Conservation (phyloP, 35 echinoderm and acorn worm genomes). For the Holothuria glaberrima region DNA sequence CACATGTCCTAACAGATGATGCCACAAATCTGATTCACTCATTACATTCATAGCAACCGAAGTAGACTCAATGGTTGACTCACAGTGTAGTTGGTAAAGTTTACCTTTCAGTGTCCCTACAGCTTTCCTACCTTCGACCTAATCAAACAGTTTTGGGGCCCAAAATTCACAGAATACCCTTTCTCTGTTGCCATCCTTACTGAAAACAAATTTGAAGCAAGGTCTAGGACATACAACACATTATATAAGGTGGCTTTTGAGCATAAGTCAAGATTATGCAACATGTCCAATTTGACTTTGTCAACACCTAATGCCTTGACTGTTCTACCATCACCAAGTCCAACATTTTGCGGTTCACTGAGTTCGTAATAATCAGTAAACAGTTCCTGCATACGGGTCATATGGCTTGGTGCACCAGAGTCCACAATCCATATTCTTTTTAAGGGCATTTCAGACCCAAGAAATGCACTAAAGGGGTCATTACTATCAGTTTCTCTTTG, state of each 20-base stretch:
- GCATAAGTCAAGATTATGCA: neutral
- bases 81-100: neutral
- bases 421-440: neutral
- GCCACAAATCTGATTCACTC: neutral
- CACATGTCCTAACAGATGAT: neutral
- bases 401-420: conserved; percentile 14
- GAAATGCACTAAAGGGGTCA: neutral
- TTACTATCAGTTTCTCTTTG: neutral
- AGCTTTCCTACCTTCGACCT: neutral
- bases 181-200: neutral
- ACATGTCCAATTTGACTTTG: no score
- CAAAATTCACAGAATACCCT: neutral
- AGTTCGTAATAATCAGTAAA: neutral
- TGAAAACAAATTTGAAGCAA: no score
- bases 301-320: no score
- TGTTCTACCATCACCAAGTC: no score
- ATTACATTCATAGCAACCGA: neutral
- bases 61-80: neutral
- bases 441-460: no score
- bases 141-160: neutral
- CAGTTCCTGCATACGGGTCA: neutral
- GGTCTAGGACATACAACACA: no score
- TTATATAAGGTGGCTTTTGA: neutral
- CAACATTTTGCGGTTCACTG: neutral
- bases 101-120: neutral